phyloP scores from a whole-genome alignment of 2,888 invertebrate species.

The Baccha elongata region DNA sequence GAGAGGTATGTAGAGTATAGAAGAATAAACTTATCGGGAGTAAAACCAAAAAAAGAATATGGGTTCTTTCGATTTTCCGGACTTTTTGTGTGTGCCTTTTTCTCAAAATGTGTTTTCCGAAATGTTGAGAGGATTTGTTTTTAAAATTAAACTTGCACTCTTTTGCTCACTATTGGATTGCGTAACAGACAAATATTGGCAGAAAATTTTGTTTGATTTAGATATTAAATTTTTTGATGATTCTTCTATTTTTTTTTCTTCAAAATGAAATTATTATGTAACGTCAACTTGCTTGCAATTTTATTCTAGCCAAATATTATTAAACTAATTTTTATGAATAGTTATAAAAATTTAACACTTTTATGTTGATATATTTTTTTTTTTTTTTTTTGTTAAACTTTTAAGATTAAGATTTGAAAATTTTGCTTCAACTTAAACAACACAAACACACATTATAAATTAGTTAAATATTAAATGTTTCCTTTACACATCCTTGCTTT shows the following conservation, averaged over 20 bases:
- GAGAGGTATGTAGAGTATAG: constrained; percentile 34
- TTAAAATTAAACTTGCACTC: constrained; percentile 12
- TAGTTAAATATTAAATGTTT: background rate
- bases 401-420: constrained; percentile 2
- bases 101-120: constrained; percentile 11
- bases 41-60: constrained; percentile 1
- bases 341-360: constrained; percentile 33
- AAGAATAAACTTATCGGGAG: constrained; percentile 25
- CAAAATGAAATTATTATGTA: constrained; percentile 63
- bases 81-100: constrained; percentile 18
- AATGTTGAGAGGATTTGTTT: constrained; percentile 13
- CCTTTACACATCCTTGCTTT: constrained; percentile 4
- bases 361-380: constrained; percentile 25
- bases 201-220: constrained; percentile 7
- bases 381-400: constrained; percentile 1
- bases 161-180: constrained; percentile 48
- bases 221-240: constrained; percentile 10
- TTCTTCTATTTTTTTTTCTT: constrained; percentile 8
- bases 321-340: too few species aligned
- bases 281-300: constrained; percentile 27
- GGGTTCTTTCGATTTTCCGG: constrained; percentile 57
- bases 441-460: constrained; percentile 12
- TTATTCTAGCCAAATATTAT: constrained; percentile 40
- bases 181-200: constrained; percentile 55
- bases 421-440: constrained; percentile 1